Evolutionary conservation across 2,113 vertebrate species (phyloP).

Genomic region (Oncorhynchus keta): DNA sequence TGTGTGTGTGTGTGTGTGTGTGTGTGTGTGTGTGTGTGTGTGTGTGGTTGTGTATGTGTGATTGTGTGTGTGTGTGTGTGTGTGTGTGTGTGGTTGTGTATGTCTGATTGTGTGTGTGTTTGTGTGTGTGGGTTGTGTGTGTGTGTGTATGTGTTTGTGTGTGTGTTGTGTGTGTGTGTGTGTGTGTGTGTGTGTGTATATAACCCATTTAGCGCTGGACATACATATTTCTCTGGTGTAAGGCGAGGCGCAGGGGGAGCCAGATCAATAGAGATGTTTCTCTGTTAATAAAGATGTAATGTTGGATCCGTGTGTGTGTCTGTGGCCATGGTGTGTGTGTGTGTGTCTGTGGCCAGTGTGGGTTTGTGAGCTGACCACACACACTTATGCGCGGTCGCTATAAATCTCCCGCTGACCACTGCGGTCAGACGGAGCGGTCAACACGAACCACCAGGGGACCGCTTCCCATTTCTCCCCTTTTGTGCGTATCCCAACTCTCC

Average conservation of each 20-base stretch:
- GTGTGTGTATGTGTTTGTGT: constrained; percentile 32
- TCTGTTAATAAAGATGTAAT: constrained; percentile 65
- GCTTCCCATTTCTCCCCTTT: not conserved
- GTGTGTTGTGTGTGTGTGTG: constrained; percentile 20
- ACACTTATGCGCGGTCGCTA: not conserved
- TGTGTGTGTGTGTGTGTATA: constrained; percentile 21
- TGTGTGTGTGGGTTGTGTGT: not conserved
- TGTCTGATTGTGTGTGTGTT: not conserved
- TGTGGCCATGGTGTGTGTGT: not conserved
- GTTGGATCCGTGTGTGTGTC: constrained; percentile 25
- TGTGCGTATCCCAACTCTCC: not conserved
- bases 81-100: constrained; percentile 2
- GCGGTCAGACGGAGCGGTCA: constrained; percentile 52
- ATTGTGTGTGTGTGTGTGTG: not conserved
- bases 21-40: not conserved
- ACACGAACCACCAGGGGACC: constrained; percentile 13
- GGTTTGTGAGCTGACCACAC: constrained; percentile 36
- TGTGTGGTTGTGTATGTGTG: constrained; percentile 24
- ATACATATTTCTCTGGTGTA: constrained; percentile 70
- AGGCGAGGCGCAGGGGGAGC: constrained; percentile 54
- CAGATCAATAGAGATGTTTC: constrained; percentile 69
- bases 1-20: not conserved
- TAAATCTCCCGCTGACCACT: constrained; percentile 45
- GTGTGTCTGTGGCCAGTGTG: constrained; percentile 5
- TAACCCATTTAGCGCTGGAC: constrained; percentile 55